Conservation (phyloP, 1,140 invertebrate genomes). For the Rhopalosiphum padi region DNA sequence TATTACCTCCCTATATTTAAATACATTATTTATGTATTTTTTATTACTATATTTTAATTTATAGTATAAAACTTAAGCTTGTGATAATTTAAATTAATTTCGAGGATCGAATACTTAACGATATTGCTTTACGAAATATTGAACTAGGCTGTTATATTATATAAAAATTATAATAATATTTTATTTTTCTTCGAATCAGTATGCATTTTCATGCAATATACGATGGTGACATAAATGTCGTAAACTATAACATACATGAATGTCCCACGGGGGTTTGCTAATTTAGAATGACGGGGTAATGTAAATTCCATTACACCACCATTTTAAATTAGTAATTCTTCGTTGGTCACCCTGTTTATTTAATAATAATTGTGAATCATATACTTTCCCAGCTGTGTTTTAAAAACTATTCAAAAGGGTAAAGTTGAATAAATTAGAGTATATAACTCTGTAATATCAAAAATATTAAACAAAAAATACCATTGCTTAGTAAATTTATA, state of each 20-base stretch:
- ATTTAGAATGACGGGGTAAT: neutral
- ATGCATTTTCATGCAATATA: neutral
- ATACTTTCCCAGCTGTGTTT: neutral
- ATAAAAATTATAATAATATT: neutral
- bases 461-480: neutral
- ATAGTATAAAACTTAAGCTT: neutral
- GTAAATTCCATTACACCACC: neutral
- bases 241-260: neutral
- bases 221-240: neutral
- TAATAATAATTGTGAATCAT: neutral
- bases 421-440: neutral
- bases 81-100: neutral
- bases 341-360: neutral
- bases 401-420: neutral
- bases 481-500: neutral
- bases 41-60: neutral
- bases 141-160: neutral
- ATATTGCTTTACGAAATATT: neutral
- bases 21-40: neutral
- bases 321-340: constrained; percentile 31
- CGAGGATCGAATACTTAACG: neutral
- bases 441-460: neutral
- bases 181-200: neutral
- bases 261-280: neutral
- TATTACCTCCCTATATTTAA: neutral